Evolutionary conservation across 2,797 vertebrate species (phyloP).

Genomic region (Intellagama lesueurii): DNA sequence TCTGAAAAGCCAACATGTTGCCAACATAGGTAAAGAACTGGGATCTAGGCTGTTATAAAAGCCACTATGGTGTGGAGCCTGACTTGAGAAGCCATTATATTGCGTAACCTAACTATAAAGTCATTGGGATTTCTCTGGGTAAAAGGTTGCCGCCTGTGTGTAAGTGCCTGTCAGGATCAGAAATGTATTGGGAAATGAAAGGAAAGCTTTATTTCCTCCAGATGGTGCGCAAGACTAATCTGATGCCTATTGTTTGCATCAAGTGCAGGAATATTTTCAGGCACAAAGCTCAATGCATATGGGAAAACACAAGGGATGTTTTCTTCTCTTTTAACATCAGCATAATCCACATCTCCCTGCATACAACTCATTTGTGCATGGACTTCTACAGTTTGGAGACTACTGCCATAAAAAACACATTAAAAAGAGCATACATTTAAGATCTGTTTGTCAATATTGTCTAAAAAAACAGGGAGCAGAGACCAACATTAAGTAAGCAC

Average conservation of each 20-base stretch:
- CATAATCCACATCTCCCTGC: slow-evolving; percentile 23
- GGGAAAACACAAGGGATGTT: slow-evolving; percentile 33
- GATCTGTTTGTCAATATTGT: background rate
- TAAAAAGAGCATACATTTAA: background rate
- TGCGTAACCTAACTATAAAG: slow-evolving; percentile 12
- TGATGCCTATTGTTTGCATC: background rate
- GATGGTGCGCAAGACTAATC: background rate
- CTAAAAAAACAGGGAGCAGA: background rate
- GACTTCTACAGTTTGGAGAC: background rate
- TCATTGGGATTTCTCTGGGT: slow-evolving; percentile 24
- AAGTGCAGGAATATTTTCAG: slow-evolving; percentile 29
- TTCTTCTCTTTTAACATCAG: slow-evolving; percentile 29
- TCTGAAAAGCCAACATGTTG: background rate
- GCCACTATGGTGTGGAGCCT: background rate
- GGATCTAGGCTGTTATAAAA: background rate
- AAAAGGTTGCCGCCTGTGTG: slow-evolving; percentile 30
- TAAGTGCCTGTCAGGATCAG: slow-evolving; percentile 38
- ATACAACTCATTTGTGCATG: slow-evolving; percentile 14
- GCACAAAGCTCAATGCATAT: slow-evolving; percentile 37
- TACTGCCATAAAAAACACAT: background rate
- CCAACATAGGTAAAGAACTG: background rate
- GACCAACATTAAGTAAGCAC: background rate
- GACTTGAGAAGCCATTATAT: slow-evolving; percentile 7
- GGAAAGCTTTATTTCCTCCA: slow-evolving; percentile 8
- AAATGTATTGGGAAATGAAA: background rate